Percentiles rank a stretch among this genome's conserved stretches.
phyloP scores from a whole-genome alignment of 2,797 vertebrate species.

The Hozukius guyotensis region DNA sequence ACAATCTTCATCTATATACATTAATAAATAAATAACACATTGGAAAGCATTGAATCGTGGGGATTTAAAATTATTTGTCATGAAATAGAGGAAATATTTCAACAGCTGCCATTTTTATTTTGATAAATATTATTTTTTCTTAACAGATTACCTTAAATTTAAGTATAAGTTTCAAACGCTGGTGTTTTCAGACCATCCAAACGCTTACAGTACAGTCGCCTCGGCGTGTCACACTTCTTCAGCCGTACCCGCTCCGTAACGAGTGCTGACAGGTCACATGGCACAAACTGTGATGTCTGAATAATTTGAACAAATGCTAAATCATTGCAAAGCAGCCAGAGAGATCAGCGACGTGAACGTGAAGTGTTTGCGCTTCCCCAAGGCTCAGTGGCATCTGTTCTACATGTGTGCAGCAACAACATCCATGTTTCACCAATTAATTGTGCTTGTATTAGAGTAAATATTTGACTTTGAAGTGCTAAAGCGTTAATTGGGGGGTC shows the following conservation, averaged over 20 bases:
- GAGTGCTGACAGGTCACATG: slow-evolving; percentile 74
- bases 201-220: not conserved
- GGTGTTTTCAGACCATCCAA: not conserved
- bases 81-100: slow-evolving; percentile 6
- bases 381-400: slow-evolving; percentile 82
- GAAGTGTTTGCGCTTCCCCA: slow-evolving; percentile 78
- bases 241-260: slow-evolving; percentile 53
- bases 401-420: slow-evolving; percentile 75
- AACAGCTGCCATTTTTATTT: not conserved
- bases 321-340: slow-evolving; percentile 75
- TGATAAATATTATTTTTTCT: not conserved
- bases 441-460: slow-evolving; percentile 72
- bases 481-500: slow-evolving; percentile 62
- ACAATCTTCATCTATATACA: slow-evolving; percentile 31
- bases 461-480: slow-evolving; percentile 76
- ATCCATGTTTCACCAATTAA: slow-evolving; percentile 79
- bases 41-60: slow-evolving; percentile 6
- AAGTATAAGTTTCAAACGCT: not conserved
- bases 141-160: not conserved
- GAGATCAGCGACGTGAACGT: slow-evolving; percentile 70
- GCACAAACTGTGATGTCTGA: slow-evolving; percentile 74
- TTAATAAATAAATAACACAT: slow-evolving; percentile 46
- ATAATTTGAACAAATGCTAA: slow-evolving; percentile 79
- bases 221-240: slow-evolving; percentile 44
- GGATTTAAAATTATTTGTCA: slow-evolving; percentile 8